Conservation (phyloP, 2,797 vertebrate genomes). For the Fratercula arctica region DNA sequence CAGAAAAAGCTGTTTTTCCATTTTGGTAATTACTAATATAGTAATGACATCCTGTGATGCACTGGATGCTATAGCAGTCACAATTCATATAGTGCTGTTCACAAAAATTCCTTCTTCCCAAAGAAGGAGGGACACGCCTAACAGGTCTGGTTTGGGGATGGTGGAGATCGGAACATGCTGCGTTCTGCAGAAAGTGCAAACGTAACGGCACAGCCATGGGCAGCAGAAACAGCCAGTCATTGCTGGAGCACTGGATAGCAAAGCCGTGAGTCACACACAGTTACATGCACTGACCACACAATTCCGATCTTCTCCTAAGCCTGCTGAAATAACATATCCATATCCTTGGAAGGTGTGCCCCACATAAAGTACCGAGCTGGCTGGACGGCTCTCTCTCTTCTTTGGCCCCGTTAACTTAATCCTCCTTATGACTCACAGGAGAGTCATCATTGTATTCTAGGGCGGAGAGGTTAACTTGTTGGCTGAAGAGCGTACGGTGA, state of each 20-base stretch:
- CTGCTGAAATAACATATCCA: neutral
- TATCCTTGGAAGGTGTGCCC: neutral
- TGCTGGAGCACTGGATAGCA: neutral
- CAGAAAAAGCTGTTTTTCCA: neutral
- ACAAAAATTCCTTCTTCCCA: neutral
- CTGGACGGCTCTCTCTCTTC: neutral
- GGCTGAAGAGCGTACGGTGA: fast-evolving
- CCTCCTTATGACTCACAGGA: neutral
- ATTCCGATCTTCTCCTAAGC: neutral
- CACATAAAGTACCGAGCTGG: neutral
- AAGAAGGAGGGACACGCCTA: fast-evolving
- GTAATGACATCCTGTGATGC: neutral
- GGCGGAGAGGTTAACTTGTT: neutral
- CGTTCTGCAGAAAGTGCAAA: neutral
- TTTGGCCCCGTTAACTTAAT: neutral
- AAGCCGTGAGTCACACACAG: neutral
- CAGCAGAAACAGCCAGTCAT: neutral
- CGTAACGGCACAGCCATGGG: fast-evolving
- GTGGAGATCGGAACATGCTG: fast-evolving
- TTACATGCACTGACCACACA: neutral
- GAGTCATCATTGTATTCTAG: fast-evolving
- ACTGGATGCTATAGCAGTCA: neutral
- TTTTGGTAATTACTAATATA: neutral
- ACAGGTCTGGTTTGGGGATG: neutral
- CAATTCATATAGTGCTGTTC: neutral